A percentile compares a stretch with the other conserved stretches of the same genome.
phyloP scores from a whole-genome alignment of 2,797 vertebrate species.

The Lutjanus argentimaculatus region DNA sequence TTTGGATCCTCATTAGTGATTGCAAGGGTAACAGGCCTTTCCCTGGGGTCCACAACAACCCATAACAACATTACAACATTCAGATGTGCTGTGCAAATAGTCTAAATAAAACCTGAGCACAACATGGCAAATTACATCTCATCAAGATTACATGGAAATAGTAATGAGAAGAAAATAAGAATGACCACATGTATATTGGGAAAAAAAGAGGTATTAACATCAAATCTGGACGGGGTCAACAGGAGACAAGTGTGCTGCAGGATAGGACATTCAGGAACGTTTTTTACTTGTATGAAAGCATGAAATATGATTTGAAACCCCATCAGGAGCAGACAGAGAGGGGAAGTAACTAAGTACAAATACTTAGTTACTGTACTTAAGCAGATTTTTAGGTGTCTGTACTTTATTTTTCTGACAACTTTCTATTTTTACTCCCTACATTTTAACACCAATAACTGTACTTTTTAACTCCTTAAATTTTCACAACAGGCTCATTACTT shows the following conservation, averaged over 20 bases:
- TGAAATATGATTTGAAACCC: constrained; percentile 62
- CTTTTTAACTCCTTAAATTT: too few relatives aligned
- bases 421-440: too few relatives aligned
- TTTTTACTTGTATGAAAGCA: constrained; percentile 25
- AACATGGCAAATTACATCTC: constrained; percentile 18
- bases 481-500: too few relatives aligned
- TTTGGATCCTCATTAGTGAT: constrained; percentile 45
- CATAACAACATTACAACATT: constrained; percentile 27
- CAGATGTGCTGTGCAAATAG: constrained; percentile 38
- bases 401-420: too few relatives aligned
- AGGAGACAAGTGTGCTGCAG: constrained; percentile 55
- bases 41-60: constrained; percentile 25
- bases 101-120: constrained; percentile 11
- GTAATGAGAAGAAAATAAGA: not conserved
- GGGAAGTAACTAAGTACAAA: too few relatives aligned
- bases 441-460: too few relatives aligned
- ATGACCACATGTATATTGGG: not conserved
- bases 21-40: not conserved
- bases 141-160: constrained; percentile 15
- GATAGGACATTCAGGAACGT: constrained; percentile 30
- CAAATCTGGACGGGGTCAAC: constrained; percentile 7
- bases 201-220: not conserved
- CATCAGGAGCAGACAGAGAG: constrained; percentile 26
- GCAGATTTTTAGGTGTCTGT: too few relatives aligned
- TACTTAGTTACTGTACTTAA: too few relatives aligned